Base-by-base conservation (phyloP, 2,113 vertebrate genomes). In the Phaetusa simplex region DNA sequence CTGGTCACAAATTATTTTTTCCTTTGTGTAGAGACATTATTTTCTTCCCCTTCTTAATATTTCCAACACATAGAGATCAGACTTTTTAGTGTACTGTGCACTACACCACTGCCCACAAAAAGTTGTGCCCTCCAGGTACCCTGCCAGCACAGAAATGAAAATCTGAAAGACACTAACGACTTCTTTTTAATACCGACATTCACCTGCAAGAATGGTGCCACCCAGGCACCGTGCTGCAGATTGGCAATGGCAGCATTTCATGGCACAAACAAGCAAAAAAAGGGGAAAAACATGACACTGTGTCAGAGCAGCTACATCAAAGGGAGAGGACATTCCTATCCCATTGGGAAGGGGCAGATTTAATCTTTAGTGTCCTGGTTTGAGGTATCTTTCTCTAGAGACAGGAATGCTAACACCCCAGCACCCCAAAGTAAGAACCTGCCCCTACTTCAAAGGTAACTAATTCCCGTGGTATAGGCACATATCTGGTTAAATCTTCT, bases 41-140 rank as follows among this genome's bases (percentile, higher is more conserved):
- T 97, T 97, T 95, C 56, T 82, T 88, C 56, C 83, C 56, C 49
- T 94, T 90, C 92, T 95, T 91, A 96, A 80, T 71, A 97, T 72
- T 96, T 97, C 95, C 74, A 84, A 86, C 96, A 88, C 73, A 94
- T 80, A 96, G 96, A 97, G 90, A 97, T 69, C 96, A 65, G 23
- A 36, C 82, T 70, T 95, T 89, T 92, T 88, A 96, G 81, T 17
- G 82, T 36, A 56, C n/a, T 78, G 36, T 77, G 95, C 71, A 50
- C 91, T 90, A 83, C 52, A 84, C 76, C 85, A 92, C 79, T 87
- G 74, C 90, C 76, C 82, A 65, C 74, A 95, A 65, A 90, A 95
- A 85, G 69, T 20, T 89, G 76, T 82, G 55, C 76, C 93, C 91
- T 91, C 38, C 77, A 80, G 61, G 71, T 84, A 78, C n/a, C 72